Evolutionary conservation across 2,113 vertebrate genomes (phyloP).

Genomic region (Centropristis striata): DNA sequence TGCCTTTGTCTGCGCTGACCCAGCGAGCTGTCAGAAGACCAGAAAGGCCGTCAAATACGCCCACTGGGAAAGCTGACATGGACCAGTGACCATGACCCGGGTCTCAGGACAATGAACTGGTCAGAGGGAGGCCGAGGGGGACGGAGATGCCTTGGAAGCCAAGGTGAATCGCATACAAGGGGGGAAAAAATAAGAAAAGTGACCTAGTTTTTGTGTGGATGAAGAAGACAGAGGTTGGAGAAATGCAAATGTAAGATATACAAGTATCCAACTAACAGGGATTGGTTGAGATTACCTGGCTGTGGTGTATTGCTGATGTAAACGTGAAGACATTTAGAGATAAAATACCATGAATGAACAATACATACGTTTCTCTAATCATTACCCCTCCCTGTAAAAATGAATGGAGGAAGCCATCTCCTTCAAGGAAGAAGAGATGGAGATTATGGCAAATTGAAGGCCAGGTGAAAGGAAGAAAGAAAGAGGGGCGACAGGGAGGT

Average conservation of each 20-base stretch:
- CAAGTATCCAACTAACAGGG: constrained; percentile 2
- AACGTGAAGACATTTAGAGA: constrained; percentile 15
- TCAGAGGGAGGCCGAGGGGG: constrained; percentile 30
- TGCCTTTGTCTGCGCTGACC: constrained; percentile 70
- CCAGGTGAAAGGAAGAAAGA: constrained; percentile 3
- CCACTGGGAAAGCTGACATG: constrained; percentile 72
- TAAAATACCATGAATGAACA: constrained; percentile 10
- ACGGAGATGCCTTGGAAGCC: constrained; percentile 35
- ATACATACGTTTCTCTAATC: not conserved
- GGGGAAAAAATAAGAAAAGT: constrained; percentile 32
- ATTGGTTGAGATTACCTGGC: not conserved
- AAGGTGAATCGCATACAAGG: constrained; percentile 48
- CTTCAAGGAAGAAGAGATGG: constrained; percentile 12
- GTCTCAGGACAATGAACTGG: constrained; percentile 64
- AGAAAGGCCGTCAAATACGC: constrained; percentile 78
- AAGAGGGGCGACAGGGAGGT: constrained; percentile 22
- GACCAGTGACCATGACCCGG: constrained; percentile 73
- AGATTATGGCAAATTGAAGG: constrained; percentile 12
- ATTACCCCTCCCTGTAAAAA: constrained; percentile 1
- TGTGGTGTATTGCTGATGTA: constrained; percentile 17
- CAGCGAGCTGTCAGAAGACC: constrained; percentile 70
- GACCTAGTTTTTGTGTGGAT: constrained; percentile 27
- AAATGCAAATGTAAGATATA: constrained; percentile 9
- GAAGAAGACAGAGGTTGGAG: constrained; percentile 5
- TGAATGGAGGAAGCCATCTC: not conserved